Evolutionary conservation across 2,888 invertebrate species (phyloP), one percentile per base, ranked within the genome.

Genomic region (Sarcophaga rosellei): DNA sequence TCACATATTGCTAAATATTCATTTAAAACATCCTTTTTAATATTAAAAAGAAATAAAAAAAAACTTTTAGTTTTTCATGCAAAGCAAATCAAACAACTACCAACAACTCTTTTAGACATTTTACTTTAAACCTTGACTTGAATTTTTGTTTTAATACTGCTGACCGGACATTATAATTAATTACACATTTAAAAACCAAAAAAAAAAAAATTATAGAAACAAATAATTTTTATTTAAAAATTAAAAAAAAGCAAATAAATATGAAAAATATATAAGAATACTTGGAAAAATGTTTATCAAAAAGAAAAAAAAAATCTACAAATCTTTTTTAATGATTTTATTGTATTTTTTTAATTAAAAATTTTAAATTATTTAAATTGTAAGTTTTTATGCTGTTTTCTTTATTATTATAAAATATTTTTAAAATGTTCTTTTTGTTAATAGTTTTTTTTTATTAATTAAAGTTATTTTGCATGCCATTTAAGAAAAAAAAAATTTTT

Each of bases 401-500:
- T 63, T 78, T 78, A 47, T 15, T 79, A 47, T 81, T 23, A 15
- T 62, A 80, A 76, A 21, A 57, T 17, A 80, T 70, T 59, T 68
- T 75, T 84, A 17, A 65, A 61, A 74, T 1, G 6, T 35, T 35
- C 6, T 35, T 6, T 35, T 47, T 21, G n/a, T 66, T 66, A 25
- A 62, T 53, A 83, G 66, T 82, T 62, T 72, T 72, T 76, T 83
- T 78, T 61, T 53, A 61, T 68, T 72, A 73, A 47, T 62, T 72
- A 73, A 47, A 70, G 23, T 72, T 62, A 53, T 79, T 84, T 78
- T 84, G 84, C 84, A 86, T 84, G 86, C 84, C 78, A 81, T 78
- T 86, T 68, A 10, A 35, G 35, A 35, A 35, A 35, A 35, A 35
- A 35, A 35, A 35, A 8, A 6, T 35, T 35, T 2, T 35, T 8